Base-by-base conservation (phyloP, 2,113 vertebrate species). In the Pseudopodoces humilis region DNA sequence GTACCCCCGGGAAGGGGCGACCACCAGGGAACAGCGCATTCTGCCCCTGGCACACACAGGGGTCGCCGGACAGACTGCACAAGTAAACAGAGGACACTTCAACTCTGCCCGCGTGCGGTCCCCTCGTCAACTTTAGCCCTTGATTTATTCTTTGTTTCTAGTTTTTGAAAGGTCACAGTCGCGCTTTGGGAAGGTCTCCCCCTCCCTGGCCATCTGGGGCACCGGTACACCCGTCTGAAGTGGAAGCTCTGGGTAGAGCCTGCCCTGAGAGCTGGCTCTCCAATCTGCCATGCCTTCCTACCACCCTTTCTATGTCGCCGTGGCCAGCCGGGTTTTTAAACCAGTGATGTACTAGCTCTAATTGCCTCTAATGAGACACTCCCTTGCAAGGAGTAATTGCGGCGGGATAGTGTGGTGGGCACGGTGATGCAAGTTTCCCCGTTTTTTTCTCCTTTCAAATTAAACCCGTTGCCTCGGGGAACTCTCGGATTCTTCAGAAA, bases 1-100 rank as follows among this genome's bases (percentile, higher is more conserved):
- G 94, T 94, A 78, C 83, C 78, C 76, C 83, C 77, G 67, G 93
- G 94, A 95, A 97, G 91, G 88, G 78, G 39, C 31, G 96, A 96
- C 97, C 97, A 96, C 94, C 97, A 39, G 90, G 94, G 49, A 96
- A 41, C 81, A 15, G 53, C 28, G 6, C 28, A 3, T 63, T 16
- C 52, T 39, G 69, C 41, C 39, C 44, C 33, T 15, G 25, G 15
- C 39, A 2, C 44, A 6, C 50, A 7, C 25, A 5, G 59, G 20
- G 67, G 65, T n/a, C 10, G 9, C 39, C 27, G 8, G 24, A 17
- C 11, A 52, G 37, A 53, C n/a, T 52, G 7, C 27, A 5, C 15
- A 13, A 44, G 63, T 18, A 9, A 9, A 50, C 35, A 17, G 68
- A 22, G 19, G 11, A 27, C 23, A 2, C 44, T 46, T 11, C 41